These are phyloP conservation scores for Psittacula derbiana DNA, from an alignment of 2,797 vertebrate species.

Conservation along the genomic window DNA sequence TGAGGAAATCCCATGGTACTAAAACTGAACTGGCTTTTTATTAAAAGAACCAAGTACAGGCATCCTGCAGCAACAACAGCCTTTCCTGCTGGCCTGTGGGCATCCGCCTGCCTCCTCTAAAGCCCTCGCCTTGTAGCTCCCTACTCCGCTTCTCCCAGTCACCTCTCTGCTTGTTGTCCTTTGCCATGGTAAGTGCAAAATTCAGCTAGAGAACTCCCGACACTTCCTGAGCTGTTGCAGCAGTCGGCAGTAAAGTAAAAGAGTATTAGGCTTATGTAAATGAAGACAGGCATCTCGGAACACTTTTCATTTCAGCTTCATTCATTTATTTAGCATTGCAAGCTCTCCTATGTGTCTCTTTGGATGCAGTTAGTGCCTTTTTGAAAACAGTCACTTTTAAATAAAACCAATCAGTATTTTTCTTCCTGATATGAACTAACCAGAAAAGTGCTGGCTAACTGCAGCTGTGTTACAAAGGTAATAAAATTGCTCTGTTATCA, in stretches of 20 bases:
- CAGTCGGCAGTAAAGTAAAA: accelerated
- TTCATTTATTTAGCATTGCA: neutral
- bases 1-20: neutral
- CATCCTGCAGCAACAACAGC: neutral
- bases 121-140: accelerated
- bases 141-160: neutral
- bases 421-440: neutral
- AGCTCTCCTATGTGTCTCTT: neutral
- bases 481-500: neutral
- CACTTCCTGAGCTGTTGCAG: neutral
- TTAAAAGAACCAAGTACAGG: neutral
- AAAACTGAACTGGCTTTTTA: neutral
- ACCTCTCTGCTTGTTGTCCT: neutral
- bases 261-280: neutral
- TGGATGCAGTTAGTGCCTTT: neutral
- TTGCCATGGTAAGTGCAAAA: accelerated
- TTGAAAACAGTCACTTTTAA: neutral
- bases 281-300: neutral
- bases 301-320: neutral
- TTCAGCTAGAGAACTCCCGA: neutral
- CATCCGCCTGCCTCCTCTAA: neutral
- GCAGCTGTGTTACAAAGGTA: neutral
- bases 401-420: neutral
- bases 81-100: neutral
- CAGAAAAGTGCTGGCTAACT: neutral